Base-by-base conservation (phyloP, 2,888 invertebrate species). In the Drosophila leonis region DNA sequence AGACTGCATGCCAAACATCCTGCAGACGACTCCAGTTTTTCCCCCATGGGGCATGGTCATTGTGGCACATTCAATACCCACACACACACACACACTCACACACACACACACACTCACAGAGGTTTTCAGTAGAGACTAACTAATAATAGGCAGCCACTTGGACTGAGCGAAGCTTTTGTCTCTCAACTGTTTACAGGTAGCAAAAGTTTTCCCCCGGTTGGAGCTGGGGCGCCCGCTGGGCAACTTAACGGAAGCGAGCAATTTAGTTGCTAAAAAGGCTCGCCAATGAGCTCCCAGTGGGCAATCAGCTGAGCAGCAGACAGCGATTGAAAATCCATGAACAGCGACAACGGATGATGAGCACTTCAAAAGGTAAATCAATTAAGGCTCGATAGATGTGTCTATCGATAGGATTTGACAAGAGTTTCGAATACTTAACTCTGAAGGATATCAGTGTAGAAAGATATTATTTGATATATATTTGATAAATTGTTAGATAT, bases 191-290 rank as follows among this genome's bases (percentile, higher is more conserved):
- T 67, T 62, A 69, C 80, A 85, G 86, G 83, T 85, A 82, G 74
- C 70, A 61, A 73, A 76, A 72, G 60, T 71, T 75, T 71, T 48
- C 15, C 10, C 42, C 44, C 37, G 4, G 24, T 4, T 24, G 24
- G 72, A 57, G 48, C n/a, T n/a, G 48, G 48, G 48, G 33, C 18
- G 18, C 83, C 84, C 89, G 37, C 52, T 72, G 87, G 82, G 76
- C 80, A 89, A 89, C 84, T 89, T 78, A 87, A 82, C 89, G 87
- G 87, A 87, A 87, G 89, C 85, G 71, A 79, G 85, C 90, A 87
- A 87, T 87, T 87, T 87, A 87, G 85, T 82, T 75, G 85, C 79
- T 81, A 83, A 88, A 85, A 85, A 83, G 88, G 74, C 82, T 78
- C 55, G 41, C 49, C 72, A 70, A 39, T 39, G 54, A 37, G 33